These are phyloP conservation scores for Agrypnus murinus DNA, from an alignment of 2,888 invertebrate genomes.

Conservation along the genomic window DNA sequence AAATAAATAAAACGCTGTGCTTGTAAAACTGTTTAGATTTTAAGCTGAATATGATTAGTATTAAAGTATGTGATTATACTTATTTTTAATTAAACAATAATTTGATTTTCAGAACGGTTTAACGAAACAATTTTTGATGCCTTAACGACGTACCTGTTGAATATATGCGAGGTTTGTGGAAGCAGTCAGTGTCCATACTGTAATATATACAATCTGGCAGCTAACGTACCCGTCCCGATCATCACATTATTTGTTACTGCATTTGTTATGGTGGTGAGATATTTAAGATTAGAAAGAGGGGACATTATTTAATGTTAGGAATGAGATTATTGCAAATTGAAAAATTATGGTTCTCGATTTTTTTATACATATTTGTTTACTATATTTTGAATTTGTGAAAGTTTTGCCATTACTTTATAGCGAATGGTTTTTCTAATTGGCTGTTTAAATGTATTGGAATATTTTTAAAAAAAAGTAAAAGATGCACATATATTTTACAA, in stretches of 20 bases:
- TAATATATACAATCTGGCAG: conserved; percentile 85
- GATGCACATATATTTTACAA: no score
- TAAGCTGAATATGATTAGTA: no score
- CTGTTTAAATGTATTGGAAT: background rate
- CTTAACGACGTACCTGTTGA: conserved; percentile 87
- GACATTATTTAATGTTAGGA: conserved; percentile 52
- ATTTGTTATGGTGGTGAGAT: conserved; percentile 60
- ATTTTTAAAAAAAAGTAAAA: background rate
- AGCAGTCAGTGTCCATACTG: conserved; percentile 96
- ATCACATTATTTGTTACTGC: conserved; percentile 60
- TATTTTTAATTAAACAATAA: no score
- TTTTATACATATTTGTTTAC: background rate
- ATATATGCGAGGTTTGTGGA: conserved; percentile 95
- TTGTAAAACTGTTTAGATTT: no score
- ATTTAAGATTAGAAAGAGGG: conserved; percentile 51
- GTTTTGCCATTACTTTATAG: background rate
- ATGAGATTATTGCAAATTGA: background rate
- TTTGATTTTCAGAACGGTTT: conserved; percentile 89
- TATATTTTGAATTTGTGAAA: conserved; percentile 31
- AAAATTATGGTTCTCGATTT: conserved; percentile 1
- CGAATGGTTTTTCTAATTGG: background rate
- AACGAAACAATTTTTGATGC: conserved; percentile 95
- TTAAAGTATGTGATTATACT: no score
- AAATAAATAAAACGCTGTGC: no score
- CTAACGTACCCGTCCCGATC: conserved; percentile 64